Base-by-base conservation (phyloP, 2,797 vertebrate species). In the Melopsittacus undulatus region DNA sequence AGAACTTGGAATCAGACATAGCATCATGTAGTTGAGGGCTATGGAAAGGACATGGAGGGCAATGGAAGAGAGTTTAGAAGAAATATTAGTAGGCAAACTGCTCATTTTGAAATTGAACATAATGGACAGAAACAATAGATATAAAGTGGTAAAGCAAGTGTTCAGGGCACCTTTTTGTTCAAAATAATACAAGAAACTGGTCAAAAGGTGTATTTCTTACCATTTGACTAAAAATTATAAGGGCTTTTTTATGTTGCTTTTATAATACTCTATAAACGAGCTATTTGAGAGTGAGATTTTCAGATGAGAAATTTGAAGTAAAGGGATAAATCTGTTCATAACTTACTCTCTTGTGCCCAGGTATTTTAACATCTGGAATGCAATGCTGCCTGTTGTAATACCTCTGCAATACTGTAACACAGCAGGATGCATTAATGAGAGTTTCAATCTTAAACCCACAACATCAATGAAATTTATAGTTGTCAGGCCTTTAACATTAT, bases 391-490 rank as follows among this genome's bases (percentile, higher is more conserved):
- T 90, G 79, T 91, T 94, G 81, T 63, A 92, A 95, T 95, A 94
- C 88, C 82, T 94, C 64, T 92, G 94, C 91, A 92, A 95, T 96
- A 79, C 91, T 79, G 82, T 91, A 96, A 95, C 96, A 51, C 96
- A 96, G 96, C 96, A 92, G 96, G 96, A 94, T 92, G 57, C 93
- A 83, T 96, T 96, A 91, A 97, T 95, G 95, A 93, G 96, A 93
- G 87, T 92, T 96, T 96, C 94, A 93, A 86, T 63, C 83, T 68
- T 89, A 96, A 97, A 89, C 86, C 94, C 92, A 93, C 92, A 90
- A 87, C 94, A 95, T 96, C 94, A 90, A 56, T 93, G 94, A 95
- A 96, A 93, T 96, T 94, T 95, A 95, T 95, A 79, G 92, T 78
- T 95, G 92, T 94, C 92, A 91, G 82, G 67, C 87, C 10, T 6